phyloP scores from a whole-genome alignment of 2,113 vertebrate species.

The Corythornis cristatus region DNA sequence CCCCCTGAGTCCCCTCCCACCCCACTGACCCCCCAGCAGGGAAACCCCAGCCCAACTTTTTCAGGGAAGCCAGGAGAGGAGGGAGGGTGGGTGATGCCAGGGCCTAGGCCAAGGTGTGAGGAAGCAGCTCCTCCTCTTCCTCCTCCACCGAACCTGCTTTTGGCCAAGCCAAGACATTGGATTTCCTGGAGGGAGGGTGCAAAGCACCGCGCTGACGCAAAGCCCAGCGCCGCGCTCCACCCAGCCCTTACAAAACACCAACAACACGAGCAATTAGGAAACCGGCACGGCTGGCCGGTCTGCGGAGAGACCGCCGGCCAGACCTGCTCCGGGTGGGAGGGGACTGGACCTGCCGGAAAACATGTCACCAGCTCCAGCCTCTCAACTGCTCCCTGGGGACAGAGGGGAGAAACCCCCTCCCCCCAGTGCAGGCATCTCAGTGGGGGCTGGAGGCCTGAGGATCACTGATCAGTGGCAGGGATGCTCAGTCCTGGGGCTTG shows the following conservation, averaged over 20 bases:
- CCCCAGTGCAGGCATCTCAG: not conserved
- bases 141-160: constrained; percentile 18
- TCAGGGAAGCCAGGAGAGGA: not conserved
- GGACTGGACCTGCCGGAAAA: not conserved
- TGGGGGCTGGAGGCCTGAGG: not conserved
- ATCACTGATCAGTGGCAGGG: accelerated
- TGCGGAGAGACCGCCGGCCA: not conserved
- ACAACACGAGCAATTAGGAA: constrained; percentile 40
- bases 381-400: not conserved
- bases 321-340: constrained; percentile 19
- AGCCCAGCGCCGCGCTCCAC: constrained; percentile 47
- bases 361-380: not conserved
- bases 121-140: not conserved
- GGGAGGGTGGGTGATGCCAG: not conserved
- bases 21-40: not conserved
- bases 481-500: not conserved
- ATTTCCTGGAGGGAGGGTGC: constrained; percentile 67
- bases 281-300: constrained; percentile 27
- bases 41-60: constrained; percentile 15
- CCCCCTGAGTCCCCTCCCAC: not conserved
- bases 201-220: constrained; percentile 53
- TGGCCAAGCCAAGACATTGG: not conserved
- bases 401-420: not conserved
- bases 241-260: constrained; percentile 63
- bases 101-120: not conserved